Evolutionary conservation across 2,797 vertebrate genomes (phyloP), one percentile per base, ranked within the genome.

Genomic region (Arvicola amphibius): DNA sequence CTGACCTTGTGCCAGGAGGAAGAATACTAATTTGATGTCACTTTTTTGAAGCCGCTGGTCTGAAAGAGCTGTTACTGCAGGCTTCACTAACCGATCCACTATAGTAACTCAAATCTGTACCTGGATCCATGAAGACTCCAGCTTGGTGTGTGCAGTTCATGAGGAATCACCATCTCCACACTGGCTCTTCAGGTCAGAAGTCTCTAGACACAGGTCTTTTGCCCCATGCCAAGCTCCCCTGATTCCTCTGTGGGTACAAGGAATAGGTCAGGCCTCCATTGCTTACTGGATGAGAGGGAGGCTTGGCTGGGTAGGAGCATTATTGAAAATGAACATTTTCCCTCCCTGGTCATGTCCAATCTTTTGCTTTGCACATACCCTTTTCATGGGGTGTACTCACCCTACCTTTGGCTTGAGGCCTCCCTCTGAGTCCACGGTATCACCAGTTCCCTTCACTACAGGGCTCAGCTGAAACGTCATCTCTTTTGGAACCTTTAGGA

Each of bases 351-450:
- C 87, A 91, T 73, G 27, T 61, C 46, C 80, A 56, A n/a, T 71
- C 53, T 65, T 95, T 91, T 93, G 91, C 91, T 90, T 81, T 27
- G 90, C 17, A 90, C 14, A 81, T 13, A 19, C 34, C 12, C 32
- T 84, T 32, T 76, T 43, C 10, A 37, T 40, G 61, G 29, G 12
- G 69, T 21, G 23, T 4, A 6, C 21, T 81, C 61, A 37, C 37
- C 13, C 11, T 79, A 6, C 5, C 32, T 13, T 77, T 40, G 67
- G 25, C 90, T 37, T 25, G 74, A 12, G 7, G 14, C 16, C 80
- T 71, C 81, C 56, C 40, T 71, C 65, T 23, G 19, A 80, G 61
- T n/a, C 65, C 3, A 2, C 37, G n/a, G 13, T 12, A n/a, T 80
- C 23, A 29, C 25, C 32, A 21, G 9, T 9, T 83, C 21, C 48